Base-by-base conservation (phyloP, 2,797 vertebrate genomes). In the Potorous gilbertii region DNA sequence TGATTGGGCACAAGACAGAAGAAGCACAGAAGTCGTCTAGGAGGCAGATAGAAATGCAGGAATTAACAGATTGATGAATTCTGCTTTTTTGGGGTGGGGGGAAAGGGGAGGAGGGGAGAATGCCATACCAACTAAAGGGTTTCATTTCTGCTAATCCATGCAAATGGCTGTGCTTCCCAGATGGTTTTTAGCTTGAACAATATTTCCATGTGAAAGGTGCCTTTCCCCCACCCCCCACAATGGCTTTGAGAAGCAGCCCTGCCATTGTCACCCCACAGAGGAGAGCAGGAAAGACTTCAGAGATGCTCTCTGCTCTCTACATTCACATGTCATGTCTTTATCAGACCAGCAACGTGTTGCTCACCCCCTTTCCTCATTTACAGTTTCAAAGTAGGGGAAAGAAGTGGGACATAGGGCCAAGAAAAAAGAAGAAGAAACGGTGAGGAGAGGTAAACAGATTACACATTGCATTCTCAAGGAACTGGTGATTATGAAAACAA, bases 151-250 rank as follows among this genome's bases (percentile, higher is more conserved):
- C 96, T 96, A 91, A 96, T 97, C 98, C 98, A 97, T 95, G 95
- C 96, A 97, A 98, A 98, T 97, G 97, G 92, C 98, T 96, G 91
- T 96, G 95, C 96, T 96, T 98, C 97, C 97, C 96, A 96, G 97
- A 97, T 98, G 98, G 96, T 96, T 97, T 97, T 98, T 97, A 96
- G 87, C 97, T 98, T 95, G 94, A 97, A 97, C 97, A 97, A 96
- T 96, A 98, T 98, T 97, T 97, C 97, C 95, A 93, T 98, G 96
- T 98, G 97, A 55, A 87, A 98, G 97, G 98, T 97, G 94, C 97
- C 93, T 92, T 87, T 50, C 74, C 62, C 62, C 62, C 34, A 18
- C 59, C 59, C 62, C 1, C 62, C n/a, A 40, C 74, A 27, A 55
- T 24, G 54, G 93, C 90, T 16, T 56, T 54, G 90, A 91, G 90